Evolutionary conservation across 2,888 invertebrate species (phyloP), one percentile per base, ranked within the genome.

Genomic region (Adelognathus sp.): DNA sequence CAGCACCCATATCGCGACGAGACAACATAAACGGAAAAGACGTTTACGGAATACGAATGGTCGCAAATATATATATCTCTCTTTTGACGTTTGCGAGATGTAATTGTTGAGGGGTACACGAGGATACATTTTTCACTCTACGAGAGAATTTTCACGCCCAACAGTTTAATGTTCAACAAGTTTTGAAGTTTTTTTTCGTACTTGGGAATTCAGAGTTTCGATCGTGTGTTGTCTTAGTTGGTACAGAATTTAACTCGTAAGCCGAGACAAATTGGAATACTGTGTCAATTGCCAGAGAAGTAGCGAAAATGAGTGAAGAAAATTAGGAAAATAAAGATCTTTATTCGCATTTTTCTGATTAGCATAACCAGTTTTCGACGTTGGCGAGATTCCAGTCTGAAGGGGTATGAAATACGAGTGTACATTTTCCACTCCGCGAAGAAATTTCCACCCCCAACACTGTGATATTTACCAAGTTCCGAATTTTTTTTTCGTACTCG

Each of bases 61-160:
- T 21, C 56, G 67, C 67, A 67, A 67, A 56, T 67, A 67, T 31
- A 67, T 16, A 56, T 41, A n/a, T n/a, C n/a, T n/a, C n/a, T n/a
- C n/a, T 63, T 63, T 18, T 31, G 44, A 56, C 46, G 31, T 46
- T 27, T 46, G 36, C 63, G 56, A 58, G 41, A 29, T n/a, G n/a
- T n/a, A n/a, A 60, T 29, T 52, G 31, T 52, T 24, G 27, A 31
- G 33, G 36, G 36, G n/a, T 56, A 64, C 50, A 18, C 31, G 41
- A 67, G 29, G 52, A 67, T 74, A 31, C 39, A n/a, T 24, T 50
- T 16, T 11, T 11, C 31, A 44, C 31, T 61, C 61, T 39, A 24
- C 41, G 16, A 16, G n/a, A 18, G 52, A 69, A 54, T 61, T 54
- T 75, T 52, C 18, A n/a, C 33, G 14, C 27, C 16, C 27, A 64